Conservation (phyloP, 2,113 vertebrate species). For the Poeciliopsis retropinna region DNA sequence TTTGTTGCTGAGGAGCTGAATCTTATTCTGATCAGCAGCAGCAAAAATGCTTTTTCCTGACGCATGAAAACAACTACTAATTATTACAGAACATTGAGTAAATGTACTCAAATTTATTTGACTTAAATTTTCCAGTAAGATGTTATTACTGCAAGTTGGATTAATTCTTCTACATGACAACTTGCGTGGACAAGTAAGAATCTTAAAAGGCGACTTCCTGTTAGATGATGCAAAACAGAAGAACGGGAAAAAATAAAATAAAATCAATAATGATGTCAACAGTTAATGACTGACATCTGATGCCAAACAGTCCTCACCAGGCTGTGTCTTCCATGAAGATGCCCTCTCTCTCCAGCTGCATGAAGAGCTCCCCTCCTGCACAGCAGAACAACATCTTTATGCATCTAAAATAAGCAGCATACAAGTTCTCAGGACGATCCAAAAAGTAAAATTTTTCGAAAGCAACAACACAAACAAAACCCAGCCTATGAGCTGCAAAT, state of each 20-base stretch:
- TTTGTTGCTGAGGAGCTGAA: neutral
- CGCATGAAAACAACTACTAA: no score
- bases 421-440: neutral
- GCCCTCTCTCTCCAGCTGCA: conserved; percentile 91
- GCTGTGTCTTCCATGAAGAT: conserved; percentile 99
- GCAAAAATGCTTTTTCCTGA: no score
- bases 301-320: conserved; percentile 83
- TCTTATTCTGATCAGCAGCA: neutral
- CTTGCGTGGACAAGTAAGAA: no score
- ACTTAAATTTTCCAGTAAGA: neutral
- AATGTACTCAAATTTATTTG: neutral
- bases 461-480: neutral
- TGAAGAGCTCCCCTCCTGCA: conserved; percentile 85
- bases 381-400: conserved; percentile 14
- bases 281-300: neutral
- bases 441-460: neutral
- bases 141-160: neutral
- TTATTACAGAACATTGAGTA: neutral
- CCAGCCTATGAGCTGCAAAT: neutral
- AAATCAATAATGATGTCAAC: neutral
- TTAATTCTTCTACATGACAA: neutral
- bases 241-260: no score
- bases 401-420: neutral
- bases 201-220: neutral
- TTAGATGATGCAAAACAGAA: neutral